phyloP scores from a whole-genome alignment of 2,113 vertebrate species.

The Ctenodactylus gundi region DNA sequence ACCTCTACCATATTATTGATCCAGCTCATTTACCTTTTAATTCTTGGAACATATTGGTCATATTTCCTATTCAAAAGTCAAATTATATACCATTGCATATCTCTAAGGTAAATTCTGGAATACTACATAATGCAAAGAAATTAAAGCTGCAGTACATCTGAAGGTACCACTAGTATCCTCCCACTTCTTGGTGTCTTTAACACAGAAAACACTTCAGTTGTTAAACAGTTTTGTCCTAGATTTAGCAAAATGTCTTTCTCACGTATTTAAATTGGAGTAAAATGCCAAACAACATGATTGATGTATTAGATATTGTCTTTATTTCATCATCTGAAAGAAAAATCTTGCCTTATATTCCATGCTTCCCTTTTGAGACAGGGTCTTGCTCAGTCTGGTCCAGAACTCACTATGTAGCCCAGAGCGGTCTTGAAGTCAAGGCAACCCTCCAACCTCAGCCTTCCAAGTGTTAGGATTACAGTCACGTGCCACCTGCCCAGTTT shows the following conservation, averaged over 20 bases:
- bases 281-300: background rate
- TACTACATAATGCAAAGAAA: constrained; percentile 15
- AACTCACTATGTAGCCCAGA: too few species aligned
- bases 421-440: too few species aligned
- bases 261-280: constrained; percentile 9
- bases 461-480: too few species aligned
- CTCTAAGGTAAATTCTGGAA: background rate
- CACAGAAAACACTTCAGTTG: background rate
- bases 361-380: too few species aligned
- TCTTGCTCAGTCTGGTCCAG: too few species aligned
- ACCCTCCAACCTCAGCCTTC: too few species aligned
- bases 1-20: background rate
- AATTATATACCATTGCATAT: background rate
- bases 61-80: constrained; percentile 16
- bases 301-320: constrained; percentile 24
- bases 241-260: constrained; percentile 1
- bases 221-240: constrained; percentile 6
- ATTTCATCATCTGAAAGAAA: constrained; percentile 17
- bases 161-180: background rate
- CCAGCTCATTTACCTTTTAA: background rate
- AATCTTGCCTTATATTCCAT: background rate
- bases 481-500: too few species aligned
- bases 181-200: background rate
- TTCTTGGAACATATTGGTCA: background rate
- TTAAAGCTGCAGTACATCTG: background rate